Conservation (phyloP, 2,888 invertebrate species). For the Andrena camellia region DNA sequence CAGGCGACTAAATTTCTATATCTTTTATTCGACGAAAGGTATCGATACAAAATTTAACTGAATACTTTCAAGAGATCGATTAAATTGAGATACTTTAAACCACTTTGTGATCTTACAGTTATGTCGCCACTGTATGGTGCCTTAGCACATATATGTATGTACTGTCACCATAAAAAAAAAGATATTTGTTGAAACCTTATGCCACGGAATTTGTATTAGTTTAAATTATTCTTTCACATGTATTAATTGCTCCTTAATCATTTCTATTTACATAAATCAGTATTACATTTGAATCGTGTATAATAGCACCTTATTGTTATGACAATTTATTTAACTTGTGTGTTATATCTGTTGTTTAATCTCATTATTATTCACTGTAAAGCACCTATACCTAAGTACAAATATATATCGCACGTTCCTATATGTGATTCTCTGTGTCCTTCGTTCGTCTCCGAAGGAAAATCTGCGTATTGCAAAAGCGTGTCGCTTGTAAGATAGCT, state of each 20-base stretch:
- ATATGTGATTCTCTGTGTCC: neutral
- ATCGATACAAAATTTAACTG: constrained; percentile 29
- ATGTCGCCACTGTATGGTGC: neutral
- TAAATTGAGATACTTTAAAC: neutral
- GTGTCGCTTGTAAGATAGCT: neutral
- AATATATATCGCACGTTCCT: neutral
- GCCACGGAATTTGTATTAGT: constrained; percentile 2
- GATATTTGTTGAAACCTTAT: constrained; percentile 7
- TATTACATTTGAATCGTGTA: neutral
- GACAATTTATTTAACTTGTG: constrained; percentile 15
- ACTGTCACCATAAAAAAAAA: neutral
- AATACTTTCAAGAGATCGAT: constrained; percentile 15
- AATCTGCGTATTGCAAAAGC: too few species aligned
- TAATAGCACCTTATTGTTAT: constrained; percentile 11
- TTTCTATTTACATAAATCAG: neutral
- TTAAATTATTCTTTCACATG: neutral
- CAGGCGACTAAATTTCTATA: constrained; percentile 5
- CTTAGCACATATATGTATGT: constrained; percentile 23
- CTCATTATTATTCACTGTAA: constrained; percentile 2
- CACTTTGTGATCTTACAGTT: constrained; percentile 24
- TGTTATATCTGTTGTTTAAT: constrained; percentile 16
- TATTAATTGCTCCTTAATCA: constrained; percentile 15
- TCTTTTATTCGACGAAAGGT: constrained; percentile 20
- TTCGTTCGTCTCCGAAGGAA: too few species aligned
- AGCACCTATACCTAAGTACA: neutral